Evolutionary conservation across 2,888 invertebrate genomes (phyloP).

Genomic region (Congeria kusceri): DNA sequence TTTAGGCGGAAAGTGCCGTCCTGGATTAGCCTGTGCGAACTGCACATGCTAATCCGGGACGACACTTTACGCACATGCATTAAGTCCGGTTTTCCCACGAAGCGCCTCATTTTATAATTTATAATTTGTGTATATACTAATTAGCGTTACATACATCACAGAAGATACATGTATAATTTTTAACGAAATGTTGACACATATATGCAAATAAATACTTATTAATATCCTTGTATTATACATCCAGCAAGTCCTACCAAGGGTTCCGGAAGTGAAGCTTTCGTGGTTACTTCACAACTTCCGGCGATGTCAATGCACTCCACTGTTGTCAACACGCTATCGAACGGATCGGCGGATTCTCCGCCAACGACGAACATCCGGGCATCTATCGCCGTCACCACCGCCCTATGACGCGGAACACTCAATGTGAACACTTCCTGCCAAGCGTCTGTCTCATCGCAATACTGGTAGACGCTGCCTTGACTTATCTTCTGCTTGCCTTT

Average conservation of each 20-base stretch:
- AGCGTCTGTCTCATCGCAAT: conserved; percentile 67
- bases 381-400: conserved; percentile 64
- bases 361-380: conserved; percentile 73
- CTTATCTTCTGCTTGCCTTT: conserved; percentile 55
- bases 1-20: no score
- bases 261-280: conserved; percentile 38
- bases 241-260: conserved; percentile 48
- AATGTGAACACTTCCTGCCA: conserved; percentile 67
- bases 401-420: conserved; percentile 67
- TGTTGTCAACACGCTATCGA: conserved; percentile 62
- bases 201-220: no score
- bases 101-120: no score
- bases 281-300: conserved; percentile 23
- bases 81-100: no score
- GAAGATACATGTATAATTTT: no score
- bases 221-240: conserved; percentile 7
- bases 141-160: no score
- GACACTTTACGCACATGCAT: no score
- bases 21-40: no score
- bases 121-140: no score
- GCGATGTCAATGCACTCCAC: conserved; percentile 75
- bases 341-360: conserved; percentile 69
- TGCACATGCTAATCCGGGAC: no score
- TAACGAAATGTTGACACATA: no score
- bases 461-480: conserved; percentile 70